A percentile compares a stretch with the other conserved stretches of the same genome.
phyloP scores from a whole-genome alignment of 1,140 invertebrate genomes.

The Hyposmocoma kahamanoa region DNA sequence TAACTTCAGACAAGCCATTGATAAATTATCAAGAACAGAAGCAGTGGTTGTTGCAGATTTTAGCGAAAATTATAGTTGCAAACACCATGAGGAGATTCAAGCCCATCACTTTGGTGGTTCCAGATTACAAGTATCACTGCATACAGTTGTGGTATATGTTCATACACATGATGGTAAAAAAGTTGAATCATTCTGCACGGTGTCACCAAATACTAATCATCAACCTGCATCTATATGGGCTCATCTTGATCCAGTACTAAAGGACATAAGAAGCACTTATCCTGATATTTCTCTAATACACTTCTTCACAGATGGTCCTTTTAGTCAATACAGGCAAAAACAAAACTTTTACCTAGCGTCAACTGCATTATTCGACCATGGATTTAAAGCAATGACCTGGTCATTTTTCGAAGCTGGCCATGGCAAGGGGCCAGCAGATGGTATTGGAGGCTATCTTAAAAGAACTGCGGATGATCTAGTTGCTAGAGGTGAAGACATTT shows the following conservation, averaged over 20 bases:
- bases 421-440: background rate
- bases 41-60: slow-evolving; percentile 18
- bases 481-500: background rate
- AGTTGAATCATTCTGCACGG: slow-evolving; percentile 12
- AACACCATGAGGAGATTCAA: slow-evolving; percentile 27
- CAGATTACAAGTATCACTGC: slow-evolving; percentile 20
- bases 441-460: slow-evolving; percentile 1
- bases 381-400: slow-evolving; percentile 2
- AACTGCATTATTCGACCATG: background rate
- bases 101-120: slow-evolving; percentile 33
- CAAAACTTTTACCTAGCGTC: slow-evolving; percentile 4
- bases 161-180: background rate
- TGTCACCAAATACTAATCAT: slow-evolving; percentile 10
- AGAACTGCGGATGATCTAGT: slow-evolving; percentile 2
- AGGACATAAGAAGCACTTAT: background rate
- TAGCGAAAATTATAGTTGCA: slow-evolving; percentile 29
- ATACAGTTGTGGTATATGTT: slow-evolving; percentile 26
- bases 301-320: background rate
- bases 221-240: slow-evolving; percentile 19
- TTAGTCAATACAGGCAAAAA: slow-evolving; percentile 2
- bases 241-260: slow-evolving; percentile 13
- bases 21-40: background rate
- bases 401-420: slow-evolving; percentile 5
- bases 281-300: background rate
- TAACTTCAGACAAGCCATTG: slow-evolving; percentile 3